Percentiles rank a stretch among this genome's conserved stretches.
Conservation (phyloP, 64 coral and sea anemone genomes). For the Actinia equina region DNA sequence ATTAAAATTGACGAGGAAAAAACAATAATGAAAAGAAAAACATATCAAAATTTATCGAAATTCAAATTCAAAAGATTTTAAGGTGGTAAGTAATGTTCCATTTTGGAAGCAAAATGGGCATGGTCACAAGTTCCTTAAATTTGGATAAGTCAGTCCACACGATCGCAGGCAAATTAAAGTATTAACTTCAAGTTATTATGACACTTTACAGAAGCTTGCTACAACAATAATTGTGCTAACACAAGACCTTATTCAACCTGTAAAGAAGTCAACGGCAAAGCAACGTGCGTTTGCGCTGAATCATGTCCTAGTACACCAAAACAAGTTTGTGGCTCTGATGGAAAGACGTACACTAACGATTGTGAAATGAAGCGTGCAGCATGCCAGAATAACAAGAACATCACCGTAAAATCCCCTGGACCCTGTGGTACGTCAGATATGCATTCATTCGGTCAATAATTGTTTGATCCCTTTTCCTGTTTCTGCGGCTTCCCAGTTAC, state of each 20-base stretch:
- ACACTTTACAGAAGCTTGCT: neutral
- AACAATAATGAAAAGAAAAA: no score
- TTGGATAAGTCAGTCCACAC: no score
- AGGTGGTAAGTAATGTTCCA: no score
- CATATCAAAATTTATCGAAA: no score
- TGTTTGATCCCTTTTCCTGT: no score
- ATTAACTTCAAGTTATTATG: neutral
- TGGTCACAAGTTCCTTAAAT: no score
- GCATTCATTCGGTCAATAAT: neutral
- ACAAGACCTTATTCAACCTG: conserved; percentile 20
- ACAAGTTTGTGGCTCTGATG: conserved; percentile 79
- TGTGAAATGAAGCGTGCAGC: conserved; percentile 63
- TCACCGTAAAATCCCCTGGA: conserved; percentile 12
- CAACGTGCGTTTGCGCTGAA: conserved; percentile 60
- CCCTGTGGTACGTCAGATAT: conserved; percentile 56
- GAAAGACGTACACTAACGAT: conserved; percentile 83
- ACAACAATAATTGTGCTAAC: neutral
- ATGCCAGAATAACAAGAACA: conserved; percentile 60
- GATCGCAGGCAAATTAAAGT: neutral
- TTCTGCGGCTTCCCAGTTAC: no score
- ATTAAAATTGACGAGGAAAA: no score
- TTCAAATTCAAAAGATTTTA: no score
- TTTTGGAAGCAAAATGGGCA: no score
- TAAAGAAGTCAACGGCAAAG: conserved; percentile 38
- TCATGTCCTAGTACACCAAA: conserved; percentile 36